phyloP scores from a whole-genome alignment of 2,888 invertebrate genomes.

The Drosophila cracens region DNA sequence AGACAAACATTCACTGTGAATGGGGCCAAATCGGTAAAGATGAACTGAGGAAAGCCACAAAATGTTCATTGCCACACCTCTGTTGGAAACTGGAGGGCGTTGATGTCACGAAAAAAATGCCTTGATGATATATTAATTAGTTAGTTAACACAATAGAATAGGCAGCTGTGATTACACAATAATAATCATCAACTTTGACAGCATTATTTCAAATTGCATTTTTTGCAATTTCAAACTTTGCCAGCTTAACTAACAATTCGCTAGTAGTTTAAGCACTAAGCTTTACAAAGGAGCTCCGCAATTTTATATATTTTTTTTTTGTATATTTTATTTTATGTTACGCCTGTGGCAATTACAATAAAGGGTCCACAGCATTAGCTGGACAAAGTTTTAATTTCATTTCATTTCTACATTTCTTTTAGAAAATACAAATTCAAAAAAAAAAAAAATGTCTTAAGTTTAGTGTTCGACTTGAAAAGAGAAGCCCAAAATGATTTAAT shows the following conservation, averaged over 20 bases:
- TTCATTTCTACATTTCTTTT: background rate
- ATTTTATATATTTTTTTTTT: background rate
- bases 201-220: background rate
- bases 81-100: background rate
- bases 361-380: background rate
- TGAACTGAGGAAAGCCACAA: conserved; percentile 28
- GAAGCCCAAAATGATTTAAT: background rate
- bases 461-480: background rate
- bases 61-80: conserved; percentile 8
- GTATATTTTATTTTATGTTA: background rate
- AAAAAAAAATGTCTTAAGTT: background rate
- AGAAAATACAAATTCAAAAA: background rate
- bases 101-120: background rate
- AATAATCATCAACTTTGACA: background rate
- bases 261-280: background rate
- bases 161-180: background rate
- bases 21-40: conserved; percentile 5
- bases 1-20: conserved; percentile 36
- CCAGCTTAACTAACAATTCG: background rate
- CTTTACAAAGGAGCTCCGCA: background rate
- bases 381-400: conserved; percentile 1
- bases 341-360: background rate
- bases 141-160: background rate
- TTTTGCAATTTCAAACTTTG: background rate
- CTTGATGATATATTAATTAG: conserved; percentile 35